Conservation (phyloP, 2,888 invertebrate genomes). For the Scaptomyza polygonia region DNA sequence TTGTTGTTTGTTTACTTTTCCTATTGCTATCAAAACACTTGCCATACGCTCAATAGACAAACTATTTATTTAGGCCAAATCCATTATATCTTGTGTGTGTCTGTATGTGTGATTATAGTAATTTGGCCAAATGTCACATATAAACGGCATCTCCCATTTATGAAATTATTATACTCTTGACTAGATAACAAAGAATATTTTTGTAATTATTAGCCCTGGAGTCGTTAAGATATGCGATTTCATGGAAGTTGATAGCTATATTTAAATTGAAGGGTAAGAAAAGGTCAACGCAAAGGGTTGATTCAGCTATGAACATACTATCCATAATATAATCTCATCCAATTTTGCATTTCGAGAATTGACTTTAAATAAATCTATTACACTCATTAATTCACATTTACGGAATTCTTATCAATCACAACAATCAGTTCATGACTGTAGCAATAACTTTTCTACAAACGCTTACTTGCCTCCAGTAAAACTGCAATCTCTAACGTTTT, state of each 20-base stretch:
- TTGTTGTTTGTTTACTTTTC: slow-evolving; percentile 19
- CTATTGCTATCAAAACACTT: slow-evolving; percentile 25
- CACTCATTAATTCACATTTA: too few species aligned
- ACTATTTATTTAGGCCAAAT: slow-evolving; percentile 60
- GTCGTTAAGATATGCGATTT: neutral
- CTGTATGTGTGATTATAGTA: slow-evolving; percentile 15
- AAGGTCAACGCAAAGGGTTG: neutral
- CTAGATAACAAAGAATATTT: slow-evolving; percentile 4
- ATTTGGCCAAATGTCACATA: slow-evolving; percentile 47
- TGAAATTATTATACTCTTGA: slow-evolving; percentile 32
- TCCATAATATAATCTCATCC: too few species aligned
- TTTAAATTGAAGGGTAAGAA: neutral
- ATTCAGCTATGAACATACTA: neutral
- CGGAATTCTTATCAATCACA: too few species aligned
- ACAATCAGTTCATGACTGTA: too few species aligned
- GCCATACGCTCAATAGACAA: slow-evolving; percentile 11
- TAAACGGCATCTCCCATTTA: slow-evolving; percentile 18
- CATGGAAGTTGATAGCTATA: neutral
- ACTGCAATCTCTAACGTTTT: too few species aligned
- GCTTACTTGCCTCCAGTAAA: too few species aligned
- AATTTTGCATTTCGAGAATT: too few species aligned
- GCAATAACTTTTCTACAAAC: too few species aligned
- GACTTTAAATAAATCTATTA: too few species aligned
- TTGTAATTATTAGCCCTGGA: slow-evolving; percentile 2
- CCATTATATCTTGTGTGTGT: slow-evolving; percentile 20